Percentiles rank a stretch among this genome's conserved stretches.
Conservation (phyloP, 2,888 invertebrate genomes). For the Chrysodeixis includens region DNA sequence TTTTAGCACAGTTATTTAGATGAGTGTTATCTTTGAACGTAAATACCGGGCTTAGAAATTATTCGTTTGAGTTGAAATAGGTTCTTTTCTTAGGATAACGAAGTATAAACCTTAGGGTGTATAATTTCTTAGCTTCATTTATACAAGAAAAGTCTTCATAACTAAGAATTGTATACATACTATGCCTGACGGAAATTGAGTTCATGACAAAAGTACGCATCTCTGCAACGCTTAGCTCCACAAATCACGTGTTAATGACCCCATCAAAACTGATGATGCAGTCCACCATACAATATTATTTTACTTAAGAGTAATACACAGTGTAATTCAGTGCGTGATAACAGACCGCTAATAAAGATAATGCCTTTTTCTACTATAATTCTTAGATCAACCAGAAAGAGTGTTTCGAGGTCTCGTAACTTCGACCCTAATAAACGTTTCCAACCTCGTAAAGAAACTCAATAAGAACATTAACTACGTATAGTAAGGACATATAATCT, state of each 20-base stretch:
- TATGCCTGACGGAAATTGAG: neutral
- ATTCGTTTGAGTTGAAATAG: neutral
- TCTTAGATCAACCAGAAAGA: conserved; percentile 6
- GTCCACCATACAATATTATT: conserved; percentile 7
- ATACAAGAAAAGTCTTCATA: too few species aligned
- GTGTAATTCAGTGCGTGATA: neutral
- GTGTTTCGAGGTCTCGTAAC: neutral
- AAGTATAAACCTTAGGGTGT: neutral
- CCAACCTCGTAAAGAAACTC: conserved; percentile 11
- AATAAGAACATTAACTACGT: neutral
- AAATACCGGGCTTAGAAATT: neutral
- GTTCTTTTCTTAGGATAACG: neutral
- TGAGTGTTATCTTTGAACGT: conserved; percentile 14
- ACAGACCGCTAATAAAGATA: conserved; percentile 5
- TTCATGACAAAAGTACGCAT: neutral
- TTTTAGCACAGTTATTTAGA: conserved; percentile 45
- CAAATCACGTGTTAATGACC: neutral
- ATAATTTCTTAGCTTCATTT: neutral
- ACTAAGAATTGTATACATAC: neutral
- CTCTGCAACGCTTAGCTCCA: neutral
- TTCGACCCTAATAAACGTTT: neutral
- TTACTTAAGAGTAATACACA: neutral
- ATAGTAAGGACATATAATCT: neutral
- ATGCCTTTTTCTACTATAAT: conserved; percentile 4
- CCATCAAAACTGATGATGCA: neutral